Evolutionary conservation across 2,888 invertebrate species (phyloP).

Genomic region (Drosophila mimica): DNA sequence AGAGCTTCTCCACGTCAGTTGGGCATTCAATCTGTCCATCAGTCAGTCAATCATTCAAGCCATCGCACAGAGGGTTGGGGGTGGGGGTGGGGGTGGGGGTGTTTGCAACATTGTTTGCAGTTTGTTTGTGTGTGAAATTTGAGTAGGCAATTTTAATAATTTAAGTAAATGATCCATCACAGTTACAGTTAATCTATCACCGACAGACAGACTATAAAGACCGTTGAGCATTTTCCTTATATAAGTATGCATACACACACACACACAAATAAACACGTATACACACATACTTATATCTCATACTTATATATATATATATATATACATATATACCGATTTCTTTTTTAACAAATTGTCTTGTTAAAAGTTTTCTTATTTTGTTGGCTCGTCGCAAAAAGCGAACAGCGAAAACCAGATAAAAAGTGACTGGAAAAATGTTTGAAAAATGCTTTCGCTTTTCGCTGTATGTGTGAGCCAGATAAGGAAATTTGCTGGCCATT

Average conservation of each 20-base stretch:
- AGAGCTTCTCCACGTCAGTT: slow-evolving; percentile 22
- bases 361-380: slow-evolving; percentile 62
- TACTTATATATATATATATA: too few relatives aligned
- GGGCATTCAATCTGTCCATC: slow-evolving; percentile 59
- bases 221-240: slow-evolving; percentile 3
- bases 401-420: slow-evolving; percentile 56
- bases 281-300: too few relatives aligned
- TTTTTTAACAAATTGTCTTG: slow-evolving; percentile 75
- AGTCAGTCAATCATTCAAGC: slow-evolving; percentile 54
- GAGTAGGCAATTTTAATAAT: slow-evolving; percentile 80
- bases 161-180: slow-evolving; percentile 84
- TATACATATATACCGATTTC: slow-evolving; percentile 13
- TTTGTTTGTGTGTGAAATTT: slow-evolving; percentile 68
- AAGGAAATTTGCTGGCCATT: slow-evolving; percentile 77
- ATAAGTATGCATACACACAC: slow-evolving; percentile 1
- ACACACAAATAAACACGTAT: background rate
- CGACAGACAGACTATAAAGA: slow-evolving; percentile 43
- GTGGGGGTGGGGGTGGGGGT: background rate
- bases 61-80: background rate
- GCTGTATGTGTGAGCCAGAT: slow-evolving; percentile 46
- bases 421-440: slow-evolving; percentile 65
- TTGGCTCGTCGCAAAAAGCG: slow-evolving; percentile 12
- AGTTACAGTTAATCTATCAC: slow-evolving; percentile 83
- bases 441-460: slow-evolving; percentile 47
- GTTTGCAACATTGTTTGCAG: background rate